Conservation (phyloP, 2,113 vertebrate species). For the Peromyscus leucopus region DNA sequence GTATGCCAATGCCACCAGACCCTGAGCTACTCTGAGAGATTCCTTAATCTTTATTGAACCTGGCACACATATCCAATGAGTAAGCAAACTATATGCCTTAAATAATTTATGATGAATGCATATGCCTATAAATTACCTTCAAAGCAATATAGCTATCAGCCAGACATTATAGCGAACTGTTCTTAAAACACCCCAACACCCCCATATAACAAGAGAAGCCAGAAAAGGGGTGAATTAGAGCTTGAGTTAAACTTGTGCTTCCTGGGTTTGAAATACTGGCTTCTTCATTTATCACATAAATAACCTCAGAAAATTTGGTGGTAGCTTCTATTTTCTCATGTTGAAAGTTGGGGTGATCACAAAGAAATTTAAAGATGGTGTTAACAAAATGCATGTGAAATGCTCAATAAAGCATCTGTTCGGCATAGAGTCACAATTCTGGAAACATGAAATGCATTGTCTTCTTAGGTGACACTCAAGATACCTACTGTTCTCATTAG, state of each 20-base stretch:
- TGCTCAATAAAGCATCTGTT: not conserved
- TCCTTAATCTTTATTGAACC: not conserved
- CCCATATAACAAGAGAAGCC: not conserved
- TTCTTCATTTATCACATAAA: not conserved
- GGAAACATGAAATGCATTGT: not conserved
- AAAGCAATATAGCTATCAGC: not conserved
- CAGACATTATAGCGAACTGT: not conserved
- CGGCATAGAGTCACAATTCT: not conserved
- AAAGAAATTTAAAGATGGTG: not conserved
- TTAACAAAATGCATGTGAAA: not conserved
- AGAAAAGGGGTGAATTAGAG: not conserved
- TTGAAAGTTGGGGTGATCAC: not conserved
- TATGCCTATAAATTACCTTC: not conserved
- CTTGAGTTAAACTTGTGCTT: not conserved
- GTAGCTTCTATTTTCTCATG: not conserved
- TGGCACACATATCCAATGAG: not conserved
- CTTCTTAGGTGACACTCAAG: constrained; percentile 20
- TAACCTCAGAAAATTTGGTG: not conserved
- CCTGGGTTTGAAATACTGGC: not conserved
- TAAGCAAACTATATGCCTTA: not conserved
- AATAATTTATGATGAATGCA: constrained; percentile 17
- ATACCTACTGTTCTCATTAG: not conserved
- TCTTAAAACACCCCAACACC: not conserved
- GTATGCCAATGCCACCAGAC: not conserved
- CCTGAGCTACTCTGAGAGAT: not conserved